phyloP scores from a whole-genome alignment of 2,113 vertebrate species.

The Caranx ignobilis region DNA sequence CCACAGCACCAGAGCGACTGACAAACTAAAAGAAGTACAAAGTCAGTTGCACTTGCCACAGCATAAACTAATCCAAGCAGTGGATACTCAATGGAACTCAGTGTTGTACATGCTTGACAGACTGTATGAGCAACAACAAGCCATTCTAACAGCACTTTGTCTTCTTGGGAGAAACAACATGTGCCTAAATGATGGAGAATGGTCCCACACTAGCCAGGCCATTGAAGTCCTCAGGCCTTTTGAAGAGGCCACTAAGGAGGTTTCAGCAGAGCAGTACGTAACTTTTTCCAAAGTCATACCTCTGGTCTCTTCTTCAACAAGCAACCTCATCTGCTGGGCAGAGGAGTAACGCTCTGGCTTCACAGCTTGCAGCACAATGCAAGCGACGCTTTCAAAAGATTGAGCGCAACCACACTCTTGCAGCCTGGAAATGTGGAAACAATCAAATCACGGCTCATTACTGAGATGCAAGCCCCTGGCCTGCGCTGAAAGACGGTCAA shows the following conservation, averaged over 20 bases:
- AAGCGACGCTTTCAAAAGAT: neutral
- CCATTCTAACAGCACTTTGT: conserved; percentile 6
- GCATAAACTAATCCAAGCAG: conserved; percentile 51
- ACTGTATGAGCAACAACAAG: conserved; percentile 13
- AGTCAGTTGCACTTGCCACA: conserved; percentile 41
- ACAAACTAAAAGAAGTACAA: conserved; percentile 46
- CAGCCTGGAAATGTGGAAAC: neutral
- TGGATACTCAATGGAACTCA: conserved; percentile 46
- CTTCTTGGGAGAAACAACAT: conserved; percentile 7
- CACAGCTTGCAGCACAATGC: neutral
- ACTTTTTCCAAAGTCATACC: neutral
- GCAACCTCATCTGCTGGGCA: neutral
- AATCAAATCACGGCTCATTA: neutral
- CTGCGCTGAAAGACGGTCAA: too few relatives aligned
- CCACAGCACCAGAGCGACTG: conserved; percentile 42
- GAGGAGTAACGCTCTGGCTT: neutral
- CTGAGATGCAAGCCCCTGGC: too few relatives aligned
- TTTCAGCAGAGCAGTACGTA: neutral
- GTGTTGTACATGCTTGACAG: conserved; percentile 17
- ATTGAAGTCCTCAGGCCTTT: neutral
- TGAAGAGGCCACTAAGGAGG: conserved; percentile 20
- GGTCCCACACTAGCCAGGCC: neutral
- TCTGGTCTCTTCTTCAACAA: conserved; percentile 1
- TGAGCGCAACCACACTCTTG: neutral
- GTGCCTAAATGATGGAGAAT: neutral